Base-by-base conservation (phyloP, 1,140 invertebrate species). In the Zaprionus capensis region DNA sequence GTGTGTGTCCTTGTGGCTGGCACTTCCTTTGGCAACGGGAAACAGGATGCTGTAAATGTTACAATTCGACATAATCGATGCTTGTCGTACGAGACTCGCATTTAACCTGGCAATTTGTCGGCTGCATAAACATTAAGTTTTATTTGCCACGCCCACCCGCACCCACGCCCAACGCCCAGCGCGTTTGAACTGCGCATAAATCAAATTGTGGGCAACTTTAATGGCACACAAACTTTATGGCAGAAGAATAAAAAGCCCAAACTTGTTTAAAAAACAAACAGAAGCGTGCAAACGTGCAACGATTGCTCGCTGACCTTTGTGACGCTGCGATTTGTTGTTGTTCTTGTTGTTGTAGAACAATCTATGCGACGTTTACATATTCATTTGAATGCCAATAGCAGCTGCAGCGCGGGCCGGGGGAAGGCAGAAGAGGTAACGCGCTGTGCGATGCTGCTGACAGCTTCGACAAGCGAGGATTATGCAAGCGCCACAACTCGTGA, bases 41-140 rank as follows among this genome's bases (percentile, higher is more conserved):
- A 90, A 90, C 85, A 71, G 85, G 85, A 88, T 81, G 81, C 85
- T 90, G 85, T 88, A 81, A 88, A 82, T 82, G 85, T 80, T 88
- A 90, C 81, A 85, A 85, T 90, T 90, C 81, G 76, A 90, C 81
- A 90, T 90, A 90, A 90, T 90, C 85, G 85, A 90, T 90, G 85
- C 84, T 90, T 88, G 81, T 87, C 85, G 85, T 81, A 87, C 84
- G 81, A 78, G 78, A 76, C 77, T 87, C 83, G 81, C 84, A 88
- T 88, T 84, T 87, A 88, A 87, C 84, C 84, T 88, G 81, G 71
- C 84, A 87, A 87, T 87, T 87, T 87, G 84, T 76, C 79, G 81
- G 76, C 79, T 81, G 85, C 81, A 90, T 90, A 88, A 83, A 81
- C 83, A 88, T 81, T 78, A 70, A 88, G 61, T 87, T 88, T 87